These are phyloP conservation scores for Drosophila hydei DNA, from an alignment of 1,140 invertebrate genomes.

Conservation along the genomic window DNA sequence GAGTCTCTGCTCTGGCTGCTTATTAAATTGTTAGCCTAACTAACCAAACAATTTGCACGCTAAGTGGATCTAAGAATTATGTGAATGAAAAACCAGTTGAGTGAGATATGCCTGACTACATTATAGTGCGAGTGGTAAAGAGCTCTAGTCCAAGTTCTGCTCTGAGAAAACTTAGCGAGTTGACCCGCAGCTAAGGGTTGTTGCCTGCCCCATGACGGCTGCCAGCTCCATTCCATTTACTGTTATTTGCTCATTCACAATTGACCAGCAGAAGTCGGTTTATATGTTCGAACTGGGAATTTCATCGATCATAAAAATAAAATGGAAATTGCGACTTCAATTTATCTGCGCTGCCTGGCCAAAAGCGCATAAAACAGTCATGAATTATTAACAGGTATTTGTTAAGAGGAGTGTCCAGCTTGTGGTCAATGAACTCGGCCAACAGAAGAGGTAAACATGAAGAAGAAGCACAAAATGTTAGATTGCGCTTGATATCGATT, in stretches of 20 bases:
- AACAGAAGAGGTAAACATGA: not conserved
- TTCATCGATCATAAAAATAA: slow-evolving; percentile 78
- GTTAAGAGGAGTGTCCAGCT: slow-evolving; percentile 26
- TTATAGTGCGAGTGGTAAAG: not conserved
- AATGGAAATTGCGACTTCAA: slow-evolving; percentile 71
- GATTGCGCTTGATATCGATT: slow-evolving; percentile 18
- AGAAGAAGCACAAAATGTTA: not conserved
- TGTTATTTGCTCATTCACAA: slow-evolving; percentile 47
- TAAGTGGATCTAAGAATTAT: slow-evolving; percentile 22
- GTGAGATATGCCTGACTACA: not conserved
- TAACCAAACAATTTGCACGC: slow-evolving; percentile 30
- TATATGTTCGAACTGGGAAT: slow-evolving; percentile 77
- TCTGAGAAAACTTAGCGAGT: not conserved
- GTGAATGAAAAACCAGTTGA: not conserved
- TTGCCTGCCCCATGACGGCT: not conserved
- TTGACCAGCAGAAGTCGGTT: slow-evolving; percentile 42
- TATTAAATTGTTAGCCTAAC: slow-evolving; percentile 62
- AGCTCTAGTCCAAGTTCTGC: too few relatives aligned
- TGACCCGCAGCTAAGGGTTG: not conserved
- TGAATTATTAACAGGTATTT: slow-evolving; percentile 78
- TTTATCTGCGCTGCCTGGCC: slow-evolving; percentile 68
- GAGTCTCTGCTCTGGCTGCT: slow-evolving; percentile 18
- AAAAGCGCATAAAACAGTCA: slow-evolving; percentile 66
- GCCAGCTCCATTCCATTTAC: slow-evolving; percentile 7
- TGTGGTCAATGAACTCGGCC: slow-evolving; percentile 59